phyloP scores from a whole-genome alignment of 2,113 vertebrate genomes.

The Delphinapterus leucas region DNA sequence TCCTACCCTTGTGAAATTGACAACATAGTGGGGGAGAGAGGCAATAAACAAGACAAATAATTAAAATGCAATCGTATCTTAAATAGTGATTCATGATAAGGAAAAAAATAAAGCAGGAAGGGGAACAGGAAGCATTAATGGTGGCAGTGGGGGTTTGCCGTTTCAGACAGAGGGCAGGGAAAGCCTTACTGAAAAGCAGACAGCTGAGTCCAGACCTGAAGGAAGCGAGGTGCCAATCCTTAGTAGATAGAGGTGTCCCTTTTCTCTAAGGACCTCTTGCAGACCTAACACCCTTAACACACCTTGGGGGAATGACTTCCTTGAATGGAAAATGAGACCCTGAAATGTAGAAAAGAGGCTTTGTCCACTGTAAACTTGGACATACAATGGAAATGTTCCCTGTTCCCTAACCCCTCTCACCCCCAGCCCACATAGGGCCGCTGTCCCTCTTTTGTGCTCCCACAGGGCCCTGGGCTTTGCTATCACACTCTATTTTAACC shows the following conservation, averaged over 20 bases:
- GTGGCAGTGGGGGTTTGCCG: too few species aligned
- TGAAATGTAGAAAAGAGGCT: not conserved
- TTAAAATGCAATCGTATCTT: not conserved
- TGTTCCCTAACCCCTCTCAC: not conserved
- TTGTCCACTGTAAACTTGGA: not conserved
- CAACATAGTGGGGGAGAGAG: not conserved
- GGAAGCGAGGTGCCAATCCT: not conserved
- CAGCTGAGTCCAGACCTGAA: not conserved
- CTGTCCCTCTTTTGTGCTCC: not conserved
- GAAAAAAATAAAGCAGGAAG: not conserved
- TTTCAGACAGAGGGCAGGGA: not conserved
- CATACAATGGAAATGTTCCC: not conserved
- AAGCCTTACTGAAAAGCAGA: conserved; percentile 44
- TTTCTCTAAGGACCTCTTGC: not conserved
- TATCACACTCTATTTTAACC: not conserved
- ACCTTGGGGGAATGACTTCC: not conserved
- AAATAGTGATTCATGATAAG: not conserved
- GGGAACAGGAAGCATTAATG: not conserved
- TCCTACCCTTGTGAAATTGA: not conserved
- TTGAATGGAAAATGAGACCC: not conserved
- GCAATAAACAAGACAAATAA: not conserved
- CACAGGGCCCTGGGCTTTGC: not conserved
- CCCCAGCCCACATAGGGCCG: not conserved
- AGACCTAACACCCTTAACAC: not conserved
- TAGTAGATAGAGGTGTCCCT: too few species aligned